phyloP scores from a whole-genome alignment of 53 echinoderm and acorn worm genomes.

The Luidia sarsii region DNA sequence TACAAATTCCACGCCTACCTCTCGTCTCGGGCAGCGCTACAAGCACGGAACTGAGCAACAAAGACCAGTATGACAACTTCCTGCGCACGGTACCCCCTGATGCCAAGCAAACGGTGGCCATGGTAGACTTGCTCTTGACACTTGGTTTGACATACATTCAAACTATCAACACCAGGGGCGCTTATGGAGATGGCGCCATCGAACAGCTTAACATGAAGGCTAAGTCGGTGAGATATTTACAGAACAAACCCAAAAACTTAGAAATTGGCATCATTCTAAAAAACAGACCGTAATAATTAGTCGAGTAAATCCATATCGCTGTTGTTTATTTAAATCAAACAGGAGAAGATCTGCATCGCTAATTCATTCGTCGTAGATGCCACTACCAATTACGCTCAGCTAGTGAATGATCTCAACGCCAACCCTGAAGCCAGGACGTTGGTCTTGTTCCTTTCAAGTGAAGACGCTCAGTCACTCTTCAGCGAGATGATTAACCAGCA shows the following conservation, averaged over 20 bases:
- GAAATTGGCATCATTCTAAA: background rate
- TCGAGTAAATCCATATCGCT: background rate
- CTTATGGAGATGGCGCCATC: slow-evolving; percentile 45
- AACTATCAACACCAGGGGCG: slow-evolving; percentile 47
- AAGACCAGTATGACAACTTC: slow-evolving; percentile 35
- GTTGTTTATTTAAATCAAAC: slow-evolving; percentile 8
- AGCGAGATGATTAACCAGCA: background rate
- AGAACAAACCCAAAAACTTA: background rate
- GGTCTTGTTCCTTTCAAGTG: slow-evolving; percentile 41
- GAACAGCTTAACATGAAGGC: slow-evolving; percentile 38
- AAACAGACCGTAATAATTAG: background rate
- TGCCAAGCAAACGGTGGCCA: slow-evolving; percentile 38
- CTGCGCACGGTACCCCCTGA: slow-evolving; percentile 61
- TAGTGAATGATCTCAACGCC: slow-evolving; percentile 45
- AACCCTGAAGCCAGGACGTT: slow-evolving; percentile 59
- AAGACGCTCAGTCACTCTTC: slow-evolving; percentile 29
- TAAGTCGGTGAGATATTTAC: background rate
- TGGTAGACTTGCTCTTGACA: slow-evolving; percentile 48
- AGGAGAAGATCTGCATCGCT: slow-evolving; percentile 62
- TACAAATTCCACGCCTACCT: slow-evolving; percentile 29
- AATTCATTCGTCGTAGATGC: slow-evolving; percentile 45
- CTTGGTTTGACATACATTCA: slow-evolving; percentile 63
- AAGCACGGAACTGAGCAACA: slow-evolving; percentile 53
- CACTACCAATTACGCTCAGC: slow-evolving; percentile 34
- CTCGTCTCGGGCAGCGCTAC: slow-evolving; percentile 49